These are phyloP conservation scores for Tragulus kanchil DNA, from an alignment of 2,113 vertebrate genomes.

Conservation along the genomic window DNA sequence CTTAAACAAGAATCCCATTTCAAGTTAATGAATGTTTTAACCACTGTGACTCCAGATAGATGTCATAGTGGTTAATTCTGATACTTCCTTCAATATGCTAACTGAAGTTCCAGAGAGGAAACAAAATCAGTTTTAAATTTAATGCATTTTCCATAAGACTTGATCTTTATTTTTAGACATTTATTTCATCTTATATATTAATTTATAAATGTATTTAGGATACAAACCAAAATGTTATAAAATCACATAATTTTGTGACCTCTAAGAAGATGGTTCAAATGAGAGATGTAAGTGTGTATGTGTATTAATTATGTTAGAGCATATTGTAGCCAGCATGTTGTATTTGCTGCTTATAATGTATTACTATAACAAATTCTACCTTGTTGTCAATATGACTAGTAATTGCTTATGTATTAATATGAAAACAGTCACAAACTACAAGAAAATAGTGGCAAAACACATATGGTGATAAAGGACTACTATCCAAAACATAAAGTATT, in stretches of 20 bases:
- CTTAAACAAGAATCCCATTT: neutral
- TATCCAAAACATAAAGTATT: neutral
- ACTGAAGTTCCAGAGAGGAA: neutral
- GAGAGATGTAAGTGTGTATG: neutral
- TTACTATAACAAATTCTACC: neutral
- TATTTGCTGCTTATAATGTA: neutral
- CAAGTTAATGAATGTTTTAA: neutral
- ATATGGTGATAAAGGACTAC: neutral
- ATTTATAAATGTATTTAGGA: neutral
- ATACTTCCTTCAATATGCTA: neutral
- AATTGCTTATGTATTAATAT: neutral
- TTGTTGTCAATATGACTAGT: neutral
- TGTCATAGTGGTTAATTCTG: neutral
- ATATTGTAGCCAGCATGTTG: neutral
- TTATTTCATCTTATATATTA: neutral
- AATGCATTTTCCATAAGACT: neutral
- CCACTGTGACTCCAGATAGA: neutral
- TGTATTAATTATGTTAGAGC: neutral
- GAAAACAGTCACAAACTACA: neutral
- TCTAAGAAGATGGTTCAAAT: neutral
- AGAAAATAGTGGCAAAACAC: neutral
- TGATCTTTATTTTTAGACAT: neutral
- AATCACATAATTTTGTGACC: too few relatives aligned
- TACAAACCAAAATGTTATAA: neutral
- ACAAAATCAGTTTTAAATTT: neutral